These are phyloP conservation scores for Metalampra italica DNA, from an alignment of 2,888 invertebrate genomes.

Conservation along the genomic window DNA sequence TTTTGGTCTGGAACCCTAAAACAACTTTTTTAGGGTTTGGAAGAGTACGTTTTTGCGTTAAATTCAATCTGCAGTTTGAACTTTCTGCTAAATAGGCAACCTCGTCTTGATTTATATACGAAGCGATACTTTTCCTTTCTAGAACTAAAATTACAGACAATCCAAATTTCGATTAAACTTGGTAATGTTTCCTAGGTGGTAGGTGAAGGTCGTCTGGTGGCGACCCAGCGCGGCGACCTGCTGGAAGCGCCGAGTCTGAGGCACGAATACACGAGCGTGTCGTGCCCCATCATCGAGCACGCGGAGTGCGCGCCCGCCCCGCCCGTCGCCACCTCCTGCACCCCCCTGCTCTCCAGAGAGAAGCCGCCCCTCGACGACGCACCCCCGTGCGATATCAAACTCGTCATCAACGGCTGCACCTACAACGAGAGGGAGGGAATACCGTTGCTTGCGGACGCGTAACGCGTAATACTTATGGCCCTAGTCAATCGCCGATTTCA, in stretches of 20 bases:
- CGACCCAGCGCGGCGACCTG: constrained; percentile 64
- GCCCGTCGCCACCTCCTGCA: constrained; percentile 12
- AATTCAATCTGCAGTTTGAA: no score
- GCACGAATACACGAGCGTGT: constrained; percentile 78
- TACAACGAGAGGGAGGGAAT: constrained; percentile 50
- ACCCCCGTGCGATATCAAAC: constrained; percentile 51
- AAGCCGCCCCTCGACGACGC: constrained; percentile 7
- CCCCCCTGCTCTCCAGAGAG: constrained; percentile 6
- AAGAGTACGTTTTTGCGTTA: no score
- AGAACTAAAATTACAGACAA: no score
- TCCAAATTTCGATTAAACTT: no score
- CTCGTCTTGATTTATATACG: no score
- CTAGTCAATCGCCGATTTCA: constrained; percentile 36
- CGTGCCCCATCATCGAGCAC: constrained; percentile 85
- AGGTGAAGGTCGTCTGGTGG: constrained; percentile 76
- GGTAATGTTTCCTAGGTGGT: constrained; percentile 60
- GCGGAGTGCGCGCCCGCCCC: constrained; percentile 30
- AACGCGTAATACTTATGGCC: constrained; percentile 21
- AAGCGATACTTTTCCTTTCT: no score
- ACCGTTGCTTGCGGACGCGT: constrained; percentile 61
- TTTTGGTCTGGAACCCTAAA: no score
- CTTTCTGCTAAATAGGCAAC: no score
- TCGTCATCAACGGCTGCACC: constrained; percentile 60
- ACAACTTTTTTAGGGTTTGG: no score
- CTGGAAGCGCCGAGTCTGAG: constrained; percentile 71